These are phyloP conservation scores for Seriola aureovittata DNA, from an alignment of 2,113 vertebrate genomes.

Conservation along the genomic window DNA sequence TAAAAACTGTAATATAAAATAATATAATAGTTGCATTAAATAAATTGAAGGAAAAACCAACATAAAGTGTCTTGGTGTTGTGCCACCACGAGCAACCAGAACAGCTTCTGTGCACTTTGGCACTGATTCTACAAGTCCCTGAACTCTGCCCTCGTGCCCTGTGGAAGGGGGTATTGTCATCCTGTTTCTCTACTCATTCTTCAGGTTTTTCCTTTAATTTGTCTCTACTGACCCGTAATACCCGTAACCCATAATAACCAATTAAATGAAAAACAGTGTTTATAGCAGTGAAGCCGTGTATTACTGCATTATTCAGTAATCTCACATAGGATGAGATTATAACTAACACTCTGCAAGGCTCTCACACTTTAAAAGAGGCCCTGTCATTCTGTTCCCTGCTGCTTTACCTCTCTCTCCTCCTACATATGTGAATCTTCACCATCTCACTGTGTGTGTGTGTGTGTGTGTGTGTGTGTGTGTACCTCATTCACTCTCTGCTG, in stretches of 20 bases:
- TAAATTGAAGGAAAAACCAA: no score
- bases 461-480: neutral
- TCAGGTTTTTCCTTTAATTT: no score
- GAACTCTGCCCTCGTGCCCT: no score
- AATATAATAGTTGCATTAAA: no score
- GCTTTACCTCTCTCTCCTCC: slow-evolving; percentile 28
- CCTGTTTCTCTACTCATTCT: no score
- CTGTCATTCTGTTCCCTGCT: slow-evolving; percentile 11
- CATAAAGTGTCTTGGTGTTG: no score
- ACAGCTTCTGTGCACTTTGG: no score
- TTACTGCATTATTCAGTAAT: slow-evolving; percentile 11
- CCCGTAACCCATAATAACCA: neutral
- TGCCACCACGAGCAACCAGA: no score
- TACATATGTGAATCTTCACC: slow-evolving; percentile 39
- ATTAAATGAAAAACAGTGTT: neutral
- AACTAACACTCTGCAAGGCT: neutral
- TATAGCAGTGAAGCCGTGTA: neutral
- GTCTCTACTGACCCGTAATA: no score
- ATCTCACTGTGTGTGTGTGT: slow-evolving; percentile 14
- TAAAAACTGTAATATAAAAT: no score
- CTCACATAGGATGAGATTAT: neutral
- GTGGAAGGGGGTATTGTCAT: no score
- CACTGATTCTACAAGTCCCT: no score
- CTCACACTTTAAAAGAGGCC: slow-evolving; percentile 14
- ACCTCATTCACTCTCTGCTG: slow-evolving; percentile 27